Base-by-base conservation (phyloP, 2,113 vertebrate genomes). In the Dunckerocampus dactyliophorus region DNA sequence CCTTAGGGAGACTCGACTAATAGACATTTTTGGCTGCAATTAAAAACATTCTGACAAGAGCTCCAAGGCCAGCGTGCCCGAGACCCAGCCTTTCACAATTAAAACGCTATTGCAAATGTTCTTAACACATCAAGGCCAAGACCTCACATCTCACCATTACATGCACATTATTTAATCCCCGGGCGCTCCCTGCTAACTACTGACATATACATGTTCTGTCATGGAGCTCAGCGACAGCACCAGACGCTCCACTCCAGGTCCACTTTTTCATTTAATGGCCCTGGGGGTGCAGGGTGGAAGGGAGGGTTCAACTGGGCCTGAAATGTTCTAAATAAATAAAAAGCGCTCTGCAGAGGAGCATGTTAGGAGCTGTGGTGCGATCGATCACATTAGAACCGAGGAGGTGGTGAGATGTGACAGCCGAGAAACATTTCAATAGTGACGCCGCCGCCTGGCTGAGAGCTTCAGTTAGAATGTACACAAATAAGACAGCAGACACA, bases 1-100 rank as follows among this genome's bases (percentile, higher is more conserved):
- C 79, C 79, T 80, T 42, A 63, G 75, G 85, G 64, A 70, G 53
- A 69, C 74, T 62, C 77, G 79, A 71, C 74, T 89, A 84, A 85
- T 82, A 82, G 85, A 85, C 85, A 77, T 82, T 88, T 88, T 85
- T 83, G 79, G 81, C 66, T 76, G 84, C 88, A 89, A 89, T 90
- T 90, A 90, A 87, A 88, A 85, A 75, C 77, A 73, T 39, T 64
- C 72, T 84, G 79, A 82, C 86, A 81, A 80, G 80, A 47, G 59
- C 76, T 83, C 71, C 13, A 71, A 75, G 73, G 74, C 78, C 63
- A 70, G 58, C 72, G 72, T 71, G 39, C 13, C 78, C 68, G 73
- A 71, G 67, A 78, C 62, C 65, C n/a, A 22, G 63, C 65, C 58
- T 79, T 78, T 74, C 58, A 58, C 75, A 80, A 87, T 87, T 86